Evolutionary conservation across 64 coral and sea anemone genomes (phyloP).

Genomic region (Hydrozoanthus tunicans): DNA sequence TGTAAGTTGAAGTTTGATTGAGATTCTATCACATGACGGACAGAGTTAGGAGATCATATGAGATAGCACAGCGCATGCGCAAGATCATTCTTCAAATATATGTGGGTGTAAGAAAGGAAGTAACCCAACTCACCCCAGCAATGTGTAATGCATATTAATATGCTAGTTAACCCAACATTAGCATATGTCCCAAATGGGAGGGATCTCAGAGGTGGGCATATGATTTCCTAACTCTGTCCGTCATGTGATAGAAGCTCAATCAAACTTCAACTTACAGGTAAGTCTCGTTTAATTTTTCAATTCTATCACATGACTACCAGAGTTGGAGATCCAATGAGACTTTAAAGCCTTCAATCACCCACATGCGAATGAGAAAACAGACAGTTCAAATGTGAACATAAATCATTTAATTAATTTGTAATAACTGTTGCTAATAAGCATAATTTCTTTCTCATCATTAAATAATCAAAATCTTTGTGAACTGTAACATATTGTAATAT

Average conservation of each 20-base stretch:
- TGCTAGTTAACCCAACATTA: too few relatives aligned
- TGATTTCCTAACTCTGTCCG: conserved; percentile 44
- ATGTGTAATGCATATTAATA: too few relatives aligned
- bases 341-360: conserved; percentile 65
- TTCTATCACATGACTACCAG: conserved; percentile 34
- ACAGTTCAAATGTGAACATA: too few relatives aligned
- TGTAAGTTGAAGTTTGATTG: background rate
- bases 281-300: background rate
- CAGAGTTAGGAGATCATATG: background rate
- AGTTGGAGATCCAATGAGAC: conserved; percentile 60
- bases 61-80: conserved; percentile 52
- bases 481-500: too few relatives aligned
- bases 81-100: conserved; percentile 53
- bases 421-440: too few relatives aligned
- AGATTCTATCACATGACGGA: background rate
- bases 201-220: conserved; percentile 29
- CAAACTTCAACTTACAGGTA: conserved; percentile 21
- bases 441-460: too few relatives aligned
- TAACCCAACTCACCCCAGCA: background rate
- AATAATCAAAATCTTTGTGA: too few relatives aligned
- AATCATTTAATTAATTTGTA: too few relatives aligned
- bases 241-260: conserved; percentile 23
- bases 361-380: background rate
- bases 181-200: conserved; percentile 12
- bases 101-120: conserved; percentile 47